Evolutionary conservation across 2,888 invertebrate species (phyloP).

Genomic region (Syrista parreyssii): DNA sequence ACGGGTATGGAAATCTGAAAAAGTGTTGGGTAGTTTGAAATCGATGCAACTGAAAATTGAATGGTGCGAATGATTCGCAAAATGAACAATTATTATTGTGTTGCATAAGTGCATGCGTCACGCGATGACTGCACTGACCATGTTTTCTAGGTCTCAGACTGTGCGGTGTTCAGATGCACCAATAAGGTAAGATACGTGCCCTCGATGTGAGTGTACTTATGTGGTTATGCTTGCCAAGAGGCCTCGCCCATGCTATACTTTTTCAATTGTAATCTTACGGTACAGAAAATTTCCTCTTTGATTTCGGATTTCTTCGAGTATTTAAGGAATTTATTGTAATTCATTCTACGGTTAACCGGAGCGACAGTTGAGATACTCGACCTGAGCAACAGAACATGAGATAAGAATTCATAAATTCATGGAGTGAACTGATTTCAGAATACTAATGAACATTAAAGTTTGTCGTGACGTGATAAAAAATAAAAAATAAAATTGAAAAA

Average conservation of each 20-base stretch:
- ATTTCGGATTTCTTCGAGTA: not conserved
- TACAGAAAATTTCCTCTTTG: not conserved
- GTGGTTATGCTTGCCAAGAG: conserved; percentile 25
- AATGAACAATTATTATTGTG: conserved; percentile 34
- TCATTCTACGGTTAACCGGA: not conserved
- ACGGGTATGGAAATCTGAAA: not conserved
- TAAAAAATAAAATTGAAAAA: not conserved
- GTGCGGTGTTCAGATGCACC: conserved; percentile 36
- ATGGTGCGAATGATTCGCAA: not conserved
- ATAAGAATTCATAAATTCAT: not conserved
- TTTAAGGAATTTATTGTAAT: not conserved
- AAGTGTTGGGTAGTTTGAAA: not conserved
- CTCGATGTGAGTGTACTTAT: conserved; percentile 44
- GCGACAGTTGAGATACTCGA: not conserved
- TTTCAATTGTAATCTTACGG: not conserved
- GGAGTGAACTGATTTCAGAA: not conserved
- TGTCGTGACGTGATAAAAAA: not conserved
- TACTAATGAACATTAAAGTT: not conserved
- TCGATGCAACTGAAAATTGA: not conserved
- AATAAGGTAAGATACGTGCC: conserved; percentile 56
- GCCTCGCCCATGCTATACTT: conserved; percentile 15
- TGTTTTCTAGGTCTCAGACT: conserved; percentile 28
- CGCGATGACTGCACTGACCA: conserved; percentile 30
- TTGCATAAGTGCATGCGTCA: conserved; percentile 45
- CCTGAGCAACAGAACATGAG: not conserved